These are phyloP conservation scores for Trypoxylon attenuatum DNA, from an alignment of 2,888 invertebrate species.

Conservation along the genomic window DNA sequence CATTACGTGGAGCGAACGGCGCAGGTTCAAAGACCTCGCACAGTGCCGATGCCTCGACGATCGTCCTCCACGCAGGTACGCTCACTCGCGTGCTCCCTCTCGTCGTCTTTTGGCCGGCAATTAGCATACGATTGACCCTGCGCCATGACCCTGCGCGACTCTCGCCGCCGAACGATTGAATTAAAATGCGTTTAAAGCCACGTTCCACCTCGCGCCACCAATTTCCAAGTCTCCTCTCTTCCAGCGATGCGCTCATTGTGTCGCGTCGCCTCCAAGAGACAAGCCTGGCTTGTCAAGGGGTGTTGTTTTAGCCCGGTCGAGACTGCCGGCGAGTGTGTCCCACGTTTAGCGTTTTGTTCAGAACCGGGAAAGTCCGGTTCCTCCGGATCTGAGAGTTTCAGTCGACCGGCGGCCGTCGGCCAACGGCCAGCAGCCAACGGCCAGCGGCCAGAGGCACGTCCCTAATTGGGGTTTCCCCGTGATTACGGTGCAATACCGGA, in stretches of 20 bases:
- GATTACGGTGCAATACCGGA: constrained; percentile 27
- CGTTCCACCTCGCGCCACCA: constrained; percentile 39
- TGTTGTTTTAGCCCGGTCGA: constrained; percentile 21
- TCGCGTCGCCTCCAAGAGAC: neutral
- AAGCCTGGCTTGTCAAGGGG: neutral
- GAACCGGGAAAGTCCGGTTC: constrained; percentile 3
- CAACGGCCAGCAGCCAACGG: neutral
- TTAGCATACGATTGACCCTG: constrained; percentile 73
- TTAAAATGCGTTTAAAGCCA: constrained; percentile 62
- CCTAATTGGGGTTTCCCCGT: constrained; percentile 31
- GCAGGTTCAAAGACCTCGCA: constrained; percentile 67
- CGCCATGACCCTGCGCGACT: constrained; percentile 61
- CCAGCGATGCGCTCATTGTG: neutral
- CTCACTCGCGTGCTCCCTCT: constrained; percentile 19
- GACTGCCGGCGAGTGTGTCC: constrained; percentile 4
- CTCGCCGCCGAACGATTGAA: constrained; percentile 66
- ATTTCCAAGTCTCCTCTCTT: constrained; percentile 31
- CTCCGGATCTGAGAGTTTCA: neutral
- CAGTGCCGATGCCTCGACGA: constrained; percentile 45
- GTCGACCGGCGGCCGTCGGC: neutral
- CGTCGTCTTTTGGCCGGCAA: constrained; percentile 68
- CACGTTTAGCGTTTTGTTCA: neutral
- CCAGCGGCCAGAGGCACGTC: neutral
- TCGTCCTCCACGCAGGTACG: constrained; percentile 41
- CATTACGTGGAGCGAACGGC: constrained; percentile 67